Evolutionary conservation across 2,797 vertebrate genomes (phyloP).

Genomic region (Manis crassicaudata): DNA sequence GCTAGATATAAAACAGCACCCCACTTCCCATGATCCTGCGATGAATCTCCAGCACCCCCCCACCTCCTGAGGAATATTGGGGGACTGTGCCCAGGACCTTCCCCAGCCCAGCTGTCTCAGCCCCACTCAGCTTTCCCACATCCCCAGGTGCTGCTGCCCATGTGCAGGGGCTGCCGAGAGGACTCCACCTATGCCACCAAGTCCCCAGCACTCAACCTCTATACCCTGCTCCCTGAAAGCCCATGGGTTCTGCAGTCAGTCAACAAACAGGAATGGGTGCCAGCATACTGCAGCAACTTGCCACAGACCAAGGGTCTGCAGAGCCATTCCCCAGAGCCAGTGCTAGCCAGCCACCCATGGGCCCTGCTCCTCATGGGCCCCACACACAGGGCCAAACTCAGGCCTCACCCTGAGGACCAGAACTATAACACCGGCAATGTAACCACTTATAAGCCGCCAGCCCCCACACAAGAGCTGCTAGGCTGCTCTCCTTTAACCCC

Average conservation of each 20-base stretch:
- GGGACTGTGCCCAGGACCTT: not conserved
- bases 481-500: fast-evolving
- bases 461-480: not conserved
- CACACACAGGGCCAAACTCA: not conserved
- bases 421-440: fast-evolving
- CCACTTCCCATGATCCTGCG: not conserved
- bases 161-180: not conserved
- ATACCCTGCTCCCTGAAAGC: not conserved
- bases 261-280: not conserved
- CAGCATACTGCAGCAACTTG: not conserved
- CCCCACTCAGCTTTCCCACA: not conserved
- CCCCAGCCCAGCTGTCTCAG: not conserved
- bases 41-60: not conserved
- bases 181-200: not conserved
- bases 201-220: not conserved
- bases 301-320: not conserved
- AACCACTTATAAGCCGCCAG: not conserved
- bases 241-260: not conserved
- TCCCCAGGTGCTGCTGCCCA: not conserved
- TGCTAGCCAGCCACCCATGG: too few species aligned
- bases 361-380: not conserved
- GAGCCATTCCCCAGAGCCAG: not conserved
- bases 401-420: not conserved
- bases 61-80: not conserved
- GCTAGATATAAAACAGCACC: not conserved